Evolutionary conservation across 2,113 vertebrate genomes (phyloP).

Genomic region (Psettodes erumei): DNA sequence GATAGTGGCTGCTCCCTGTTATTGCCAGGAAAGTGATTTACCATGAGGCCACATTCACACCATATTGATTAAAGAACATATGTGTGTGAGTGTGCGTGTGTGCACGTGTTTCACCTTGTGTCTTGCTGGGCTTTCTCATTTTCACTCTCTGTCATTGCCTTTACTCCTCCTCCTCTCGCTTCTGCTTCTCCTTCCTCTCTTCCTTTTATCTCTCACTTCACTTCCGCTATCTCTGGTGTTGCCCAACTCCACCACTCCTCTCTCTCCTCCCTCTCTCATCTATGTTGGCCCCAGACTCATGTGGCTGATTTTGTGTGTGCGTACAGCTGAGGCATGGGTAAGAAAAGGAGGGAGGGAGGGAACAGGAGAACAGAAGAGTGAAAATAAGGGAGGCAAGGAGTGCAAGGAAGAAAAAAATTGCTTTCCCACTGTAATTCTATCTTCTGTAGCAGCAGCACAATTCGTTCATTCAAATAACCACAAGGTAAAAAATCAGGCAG

Average conservation of each 20-base stretch:
- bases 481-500: neutral
- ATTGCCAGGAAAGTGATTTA: conserved; percentile 78
- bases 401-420: neutral
- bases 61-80: conserved; percentile 74
- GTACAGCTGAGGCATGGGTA: conserved; percentile 37
- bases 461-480: conserved; percentile 31
- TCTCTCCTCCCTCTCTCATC: conserved; percentile 15
- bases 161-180: conserved; percentile 18
- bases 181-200: conserved; percentile 32
- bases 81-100: conserved; percentile 28
- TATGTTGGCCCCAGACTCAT: conserved; percentile 33
- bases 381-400: conserved; percentile 34
- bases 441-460: conserved; percentile 14
- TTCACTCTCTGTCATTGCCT: conserved; percentile 35
- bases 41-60: conserved; percentile 65
- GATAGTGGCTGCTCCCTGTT: conserved; percentile 71
- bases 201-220: conserved; percentile 61
- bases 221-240: conserved; percentile 61
- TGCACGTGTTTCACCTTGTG: conserved; percentile 41
- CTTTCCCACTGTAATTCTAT: conserved; percentile 17
- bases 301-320: conserved; percentile 48
- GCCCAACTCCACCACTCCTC: conserved; percentile 36
- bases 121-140: conserved; percentile 59
- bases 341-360: neutral
- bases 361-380: neutral